Evolutionary conservation across 2,797 vertebrate species (phyloP).

Genomic region (Lepilemur septentrionalis): DNA sequence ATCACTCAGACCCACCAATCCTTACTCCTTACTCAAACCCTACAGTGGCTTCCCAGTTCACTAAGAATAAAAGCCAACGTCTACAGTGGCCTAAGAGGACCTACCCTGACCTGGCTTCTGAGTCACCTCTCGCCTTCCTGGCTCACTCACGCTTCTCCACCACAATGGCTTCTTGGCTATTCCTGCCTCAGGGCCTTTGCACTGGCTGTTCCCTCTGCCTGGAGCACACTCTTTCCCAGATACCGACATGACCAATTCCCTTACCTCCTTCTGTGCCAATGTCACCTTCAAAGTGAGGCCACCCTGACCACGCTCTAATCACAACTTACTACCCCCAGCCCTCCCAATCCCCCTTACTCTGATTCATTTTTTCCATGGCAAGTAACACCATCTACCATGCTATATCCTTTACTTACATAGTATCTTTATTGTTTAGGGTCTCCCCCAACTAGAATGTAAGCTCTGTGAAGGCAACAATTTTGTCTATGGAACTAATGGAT

Average conservation of each 20-base stretch:
- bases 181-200: not conserved
- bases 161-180: not conserved
- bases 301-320: not conserved
- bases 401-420: not conserved
- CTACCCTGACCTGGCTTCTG: not conserved
- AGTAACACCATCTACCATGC: not conserved
- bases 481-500: not conserved
- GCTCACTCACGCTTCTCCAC: not conserved
- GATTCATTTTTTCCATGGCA: not conserved
- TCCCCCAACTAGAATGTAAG: not conserved
- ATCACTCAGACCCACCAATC: not conserved
- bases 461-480: not conserved
- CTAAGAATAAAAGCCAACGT: not conserved
- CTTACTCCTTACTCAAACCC: not conserved
- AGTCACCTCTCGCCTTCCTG: not conserved
- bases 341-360: not conserved
- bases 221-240: not conserved
- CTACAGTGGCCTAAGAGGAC: not conserved
- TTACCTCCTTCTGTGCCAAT: not conserved
- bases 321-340: not conserved
- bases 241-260: no score
- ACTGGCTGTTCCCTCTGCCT: not conserved
- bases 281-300: not conserved
- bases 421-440: not conserved
- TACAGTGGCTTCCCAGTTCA: not conserved